Evolutionary conservation across 1,140 invertebrate species (phyloP), one percentile per base, ranked within the genome.

Genomic region (Atta texana): DNA sequence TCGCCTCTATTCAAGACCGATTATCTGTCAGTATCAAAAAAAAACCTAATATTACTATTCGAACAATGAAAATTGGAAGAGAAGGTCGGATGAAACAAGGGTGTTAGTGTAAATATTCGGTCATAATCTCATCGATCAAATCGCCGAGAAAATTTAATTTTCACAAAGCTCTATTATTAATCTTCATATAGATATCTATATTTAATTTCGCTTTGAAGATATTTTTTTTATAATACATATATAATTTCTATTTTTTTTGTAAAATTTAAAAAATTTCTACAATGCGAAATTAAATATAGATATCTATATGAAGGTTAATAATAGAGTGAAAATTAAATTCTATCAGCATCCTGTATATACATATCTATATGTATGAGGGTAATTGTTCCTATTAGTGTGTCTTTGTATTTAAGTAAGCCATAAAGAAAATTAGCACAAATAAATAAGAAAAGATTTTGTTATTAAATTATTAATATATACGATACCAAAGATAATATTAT

Each of bases 21-120:
- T 84, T 75, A 61, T 49, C 59, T 44, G 34, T 75, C 28, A 57
- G 69, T 21, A 12, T 28, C 24, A 8, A n/a, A 44, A 28, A 28
- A 53, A 55, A 82, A 84, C 8, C n/a, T 84, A 75, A 84, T 75
- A 84, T 84, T 44, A 39, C 28, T 74, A 39, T 68, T 31, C 39
- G 24, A 75, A 75, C 14, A 51, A 12, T 59, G 24, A 61, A 51
- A 75, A 84, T 21, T 59, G 14, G 14, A 59, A 59, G 31, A 34
- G 34, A 44, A 61, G 80, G 18, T 61, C 34, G 55, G n/a, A 72
- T 49, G 24, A 75, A 21, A 57, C 3, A 61, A 74, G 59, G 24
- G 24, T 61, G 24, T 49, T 18, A 21, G 14, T 16, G 39, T 69
- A 75, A 84, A 75, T 74, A 74, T 51, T 49, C 64, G 14, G 12